Percentiles rank a stretch among this genome's conserved stretches.
Conservation (phyloP, 2,113 vertebrate genomes). For the Ceyx melanurus region DNA sequence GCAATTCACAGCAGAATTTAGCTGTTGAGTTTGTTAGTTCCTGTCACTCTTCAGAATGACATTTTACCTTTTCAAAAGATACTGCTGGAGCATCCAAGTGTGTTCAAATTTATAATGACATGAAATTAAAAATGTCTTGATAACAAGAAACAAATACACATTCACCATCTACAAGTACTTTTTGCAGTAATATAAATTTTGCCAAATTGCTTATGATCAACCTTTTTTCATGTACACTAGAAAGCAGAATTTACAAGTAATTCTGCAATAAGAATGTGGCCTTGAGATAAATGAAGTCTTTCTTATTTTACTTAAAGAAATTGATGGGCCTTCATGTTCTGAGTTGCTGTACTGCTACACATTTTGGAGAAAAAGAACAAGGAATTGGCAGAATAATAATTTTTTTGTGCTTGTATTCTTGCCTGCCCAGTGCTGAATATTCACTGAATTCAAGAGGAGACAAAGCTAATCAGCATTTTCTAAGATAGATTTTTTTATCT, state of each 20-base stretch:
- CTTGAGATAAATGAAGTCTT: background rate
- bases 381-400: background rate
- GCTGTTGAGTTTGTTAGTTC: background rate
- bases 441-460: background rate
- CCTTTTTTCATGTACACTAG: background rate
- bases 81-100: background rate
- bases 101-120: background rate
- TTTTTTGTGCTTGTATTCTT: background rate
- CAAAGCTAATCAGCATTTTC: background rate
- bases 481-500: background rate
- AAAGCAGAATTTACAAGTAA: background rate
- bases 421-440: background rate
- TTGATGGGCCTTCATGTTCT: background rate
- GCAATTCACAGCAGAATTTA: background rate
- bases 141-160: background rate
- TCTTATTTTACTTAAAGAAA: background rate
- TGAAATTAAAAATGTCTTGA: background rate
- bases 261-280: background rate
- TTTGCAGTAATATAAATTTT: background rate
- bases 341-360: background rate
- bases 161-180: background rate
- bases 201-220: background rate
- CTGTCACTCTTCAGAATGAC: background rate
- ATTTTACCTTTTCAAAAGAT: background rate
- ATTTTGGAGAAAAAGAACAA: background rate